Conservation (phyloP, 2,113 vertebrate genomes). For the Hydrolagus affinis region DNA sequence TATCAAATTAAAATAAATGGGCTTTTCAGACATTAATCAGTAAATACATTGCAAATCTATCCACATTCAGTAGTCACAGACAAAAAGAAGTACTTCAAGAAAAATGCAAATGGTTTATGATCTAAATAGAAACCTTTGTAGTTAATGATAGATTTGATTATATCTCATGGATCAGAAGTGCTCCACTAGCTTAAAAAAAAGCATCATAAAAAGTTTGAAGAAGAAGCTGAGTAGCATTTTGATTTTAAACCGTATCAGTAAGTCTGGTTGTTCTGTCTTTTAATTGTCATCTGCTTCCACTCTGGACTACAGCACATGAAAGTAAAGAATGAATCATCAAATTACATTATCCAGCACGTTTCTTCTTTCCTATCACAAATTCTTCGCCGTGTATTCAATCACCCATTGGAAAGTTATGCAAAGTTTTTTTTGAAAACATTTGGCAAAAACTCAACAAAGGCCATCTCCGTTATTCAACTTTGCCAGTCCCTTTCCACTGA, state of each 20-base stretch:
- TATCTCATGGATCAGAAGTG: background rate
- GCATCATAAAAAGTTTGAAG: background rate
- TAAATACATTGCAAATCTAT: slow-evolving; percentile 13
- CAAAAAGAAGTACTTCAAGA: slow-evolving; percentile 19
- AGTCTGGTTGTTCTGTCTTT: background rate
- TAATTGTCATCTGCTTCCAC: slow-evolving; percentile 12
- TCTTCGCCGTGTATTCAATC: background rate
- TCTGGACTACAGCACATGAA: background rate
- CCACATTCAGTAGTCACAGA: background rate
- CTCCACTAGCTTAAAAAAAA: too few relatives aligned
- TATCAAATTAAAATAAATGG: slow-evolving; percentile 28
- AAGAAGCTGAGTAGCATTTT: background rate
- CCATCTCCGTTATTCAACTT: background rate
- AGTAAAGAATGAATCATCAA: background rate
- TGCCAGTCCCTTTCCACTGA: background rate
- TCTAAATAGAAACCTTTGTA: slow-evolving; percentile 7
- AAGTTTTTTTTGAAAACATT: background rate
- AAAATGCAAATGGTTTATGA: slow-evolving; percentile 15
- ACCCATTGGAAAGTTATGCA: background rate
- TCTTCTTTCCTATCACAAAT: background rate
- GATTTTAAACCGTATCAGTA: background rate
- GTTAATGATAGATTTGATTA: slow-evolving; percentile 16
- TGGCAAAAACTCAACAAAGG: background rate
- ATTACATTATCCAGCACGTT: background rate
- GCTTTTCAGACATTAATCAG: slow-evolving; percentile 29